These are phyloP conservation scores for Heliconius hermathena DNA, from an alignment of 1,140 invertebrate species.

Conservation along the genomic window DNA sequence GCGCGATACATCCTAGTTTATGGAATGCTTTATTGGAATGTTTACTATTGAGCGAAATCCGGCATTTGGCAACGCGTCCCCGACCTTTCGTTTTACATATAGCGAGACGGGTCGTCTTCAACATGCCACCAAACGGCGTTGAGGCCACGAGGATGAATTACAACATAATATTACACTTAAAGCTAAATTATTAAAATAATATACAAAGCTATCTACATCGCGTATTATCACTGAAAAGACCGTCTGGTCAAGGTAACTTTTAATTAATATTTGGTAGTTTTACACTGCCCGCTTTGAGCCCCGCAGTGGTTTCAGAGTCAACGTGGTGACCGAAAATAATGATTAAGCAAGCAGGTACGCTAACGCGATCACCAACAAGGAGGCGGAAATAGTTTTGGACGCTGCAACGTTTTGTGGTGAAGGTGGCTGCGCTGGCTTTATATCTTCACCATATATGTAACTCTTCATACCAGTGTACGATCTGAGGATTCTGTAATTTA, in stretches of 20 bases:
- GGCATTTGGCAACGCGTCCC: slow-evolving; percentile 68
- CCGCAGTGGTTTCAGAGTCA: slow-evolving; percentile 50
- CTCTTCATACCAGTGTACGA: slow-evolving; percentile 82
- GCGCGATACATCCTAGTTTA: slow-evolving; percentile 20
- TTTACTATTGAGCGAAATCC: slow-evolving; percentile 58
- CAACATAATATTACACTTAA: slow-evolving; percentile 44
- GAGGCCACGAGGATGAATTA: slow-evolving; percentile 44
- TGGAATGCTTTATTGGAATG: slow-evolving; percentile 56
- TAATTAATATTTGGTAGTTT: slow-evolving; percentile 78
- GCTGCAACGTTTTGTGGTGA: slow-evolving; percentile 46
- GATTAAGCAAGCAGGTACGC: slow-evolving; percentile 68
- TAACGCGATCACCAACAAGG: slow-evolving; percentile 54
- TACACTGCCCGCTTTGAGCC: slow-evolving; percentile 63
- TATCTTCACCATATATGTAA: slow-evolving; percentile 83
- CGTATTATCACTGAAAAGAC: slow-evolving; percentile 73
- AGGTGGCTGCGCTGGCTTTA: slow-evolving; percentile 36
- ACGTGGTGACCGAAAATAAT: slow-evolving; percentile 39
- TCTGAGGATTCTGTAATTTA: slow-evolving; percentile 84
- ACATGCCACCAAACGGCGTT: slow-evolving; percentile 48
- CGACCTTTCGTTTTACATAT: slow-evolving; percentile 60
- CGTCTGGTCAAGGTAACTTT: slow-evolving; percentile 75
- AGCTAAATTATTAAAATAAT: slow-evolving; percentile 50
- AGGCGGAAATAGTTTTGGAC: slow-evolving; percentile 54
- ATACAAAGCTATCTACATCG: slow-evolving; percentile 73
- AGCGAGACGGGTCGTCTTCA: slow-evolving; percentile 61